phyloP scores from a whole-genome alignment of 1,140 invertebrate genomes.

The Palaemon carinicauda region DNA sequence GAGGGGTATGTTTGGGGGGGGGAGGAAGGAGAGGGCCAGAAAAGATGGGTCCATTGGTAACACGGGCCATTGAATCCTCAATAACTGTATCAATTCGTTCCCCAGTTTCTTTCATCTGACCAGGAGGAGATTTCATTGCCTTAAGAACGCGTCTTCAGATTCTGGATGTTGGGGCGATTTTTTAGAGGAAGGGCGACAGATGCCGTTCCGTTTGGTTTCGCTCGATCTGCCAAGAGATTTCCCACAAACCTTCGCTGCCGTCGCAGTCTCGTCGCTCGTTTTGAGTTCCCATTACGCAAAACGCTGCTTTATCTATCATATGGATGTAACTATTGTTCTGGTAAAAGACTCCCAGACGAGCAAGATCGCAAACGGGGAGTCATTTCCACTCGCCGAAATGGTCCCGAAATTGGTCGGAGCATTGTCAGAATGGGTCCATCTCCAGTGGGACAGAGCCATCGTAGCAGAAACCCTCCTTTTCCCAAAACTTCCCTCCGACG shows the following conservation, averaged over 20 bases:
- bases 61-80: slow-evolving; percentile 52
- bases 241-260: background rate
- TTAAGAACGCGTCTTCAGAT: slow-evolving; percentile 19
- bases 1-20: no score
- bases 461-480: background rate
- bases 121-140: slow-evolving; percentile 52
- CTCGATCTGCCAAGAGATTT: background rate
- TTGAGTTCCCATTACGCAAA: no score
- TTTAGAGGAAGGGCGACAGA: background rate
- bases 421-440: background rate
- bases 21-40: background rate
- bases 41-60: slow-evolving; percentile 4
- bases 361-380: no score
- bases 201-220: slow-evolving; percentile 3
- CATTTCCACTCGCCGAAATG: no score
- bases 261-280: no score
- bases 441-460: background rate
- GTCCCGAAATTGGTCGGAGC: background rate
- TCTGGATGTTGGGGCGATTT: background rate
- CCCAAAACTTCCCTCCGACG: background rate
- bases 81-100: slow-evolving; percentile 57
- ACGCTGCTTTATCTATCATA: no score
- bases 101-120: slow-evolving; percentile 56
- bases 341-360: no score
- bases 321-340: no score